Evolutionary conservation across 2,113 vertebrate genomes (phyloP).

Genomic region (Tragelaphus scriptus): DNA sequence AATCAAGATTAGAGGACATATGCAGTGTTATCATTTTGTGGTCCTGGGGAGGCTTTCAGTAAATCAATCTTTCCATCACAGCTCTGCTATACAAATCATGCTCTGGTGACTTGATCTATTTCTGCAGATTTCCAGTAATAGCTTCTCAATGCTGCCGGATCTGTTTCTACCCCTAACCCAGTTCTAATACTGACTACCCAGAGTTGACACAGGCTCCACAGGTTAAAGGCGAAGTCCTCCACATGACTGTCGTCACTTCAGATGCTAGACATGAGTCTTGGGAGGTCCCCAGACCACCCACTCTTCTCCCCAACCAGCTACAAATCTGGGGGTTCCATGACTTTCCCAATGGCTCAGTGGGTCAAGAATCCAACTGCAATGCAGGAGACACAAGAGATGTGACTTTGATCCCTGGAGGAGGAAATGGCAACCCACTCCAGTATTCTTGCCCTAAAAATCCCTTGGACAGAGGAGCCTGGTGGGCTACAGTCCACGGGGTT

Average conservation of each 20-base stretch:
- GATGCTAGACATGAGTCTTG: neutral
- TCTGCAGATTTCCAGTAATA: neutral
- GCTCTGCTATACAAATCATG: neutral
- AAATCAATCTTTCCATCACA: neutral
- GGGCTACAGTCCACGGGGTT: neutral
- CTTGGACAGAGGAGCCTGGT: neutral
- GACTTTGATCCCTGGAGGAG: neutral
- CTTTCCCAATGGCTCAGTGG: neutral
- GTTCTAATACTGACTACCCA: neutral
- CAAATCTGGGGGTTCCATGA: neutral
- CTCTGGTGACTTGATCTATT: neutral
- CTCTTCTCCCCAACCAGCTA: neutral
- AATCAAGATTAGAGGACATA: neutral
- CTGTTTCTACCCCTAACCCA: neutral
- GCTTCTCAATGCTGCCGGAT: neutral
- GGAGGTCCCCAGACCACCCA: neutral
- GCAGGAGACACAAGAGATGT: neutral
- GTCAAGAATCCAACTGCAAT: neutral
- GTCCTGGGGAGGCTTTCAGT: neutral
- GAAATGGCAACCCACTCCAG: neutral
- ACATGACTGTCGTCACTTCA: neutral
- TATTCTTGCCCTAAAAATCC: neutral
- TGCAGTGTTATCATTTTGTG: neutral
- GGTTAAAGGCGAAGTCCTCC: neutral
- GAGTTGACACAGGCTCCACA: neutral